Percentiles rank a stretch among this genome's conserved stretches.
Conservation (phyloP, 1,140 invertebrate species). For the Cotesia typhae region DNA sequence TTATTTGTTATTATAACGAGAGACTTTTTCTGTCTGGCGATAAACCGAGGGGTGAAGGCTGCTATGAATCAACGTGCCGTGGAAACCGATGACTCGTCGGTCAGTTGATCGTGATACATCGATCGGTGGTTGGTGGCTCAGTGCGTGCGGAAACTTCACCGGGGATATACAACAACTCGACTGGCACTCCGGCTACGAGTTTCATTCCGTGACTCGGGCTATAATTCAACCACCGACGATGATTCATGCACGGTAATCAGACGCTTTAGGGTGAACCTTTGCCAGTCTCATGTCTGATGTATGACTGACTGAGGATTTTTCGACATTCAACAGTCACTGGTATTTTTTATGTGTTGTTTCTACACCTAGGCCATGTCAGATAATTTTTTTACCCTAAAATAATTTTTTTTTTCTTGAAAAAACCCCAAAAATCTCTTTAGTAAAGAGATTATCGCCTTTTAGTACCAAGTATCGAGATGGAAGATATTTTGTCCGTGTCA, state of each 20-base stretch:
- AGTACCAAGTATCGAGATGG: too few relatives aligned
- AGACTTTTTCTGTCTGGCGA: too few relatives aligned
- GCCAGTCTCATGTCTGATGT: conserved; percentile 1
- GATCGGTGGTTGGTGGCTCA: conserved; percentile 16
- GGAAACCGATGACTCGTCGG: conserved; percentile 33
- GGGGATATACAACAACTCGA: conserved; percentile 1
- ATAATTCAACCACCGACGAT: conserved; percentile 19
- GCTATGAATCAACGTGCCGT: conserved; percentile 28
- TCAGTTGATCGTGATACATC: conserved; percentile 34
- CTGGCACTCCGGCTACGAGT: neutral
- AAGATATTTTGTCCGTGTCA: too few relatives aligned
- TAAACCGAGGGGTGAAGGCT: neutral
- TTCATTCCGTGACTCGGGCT: conserved; percentile 26
- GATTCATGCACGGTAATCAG: conserved; percentile 36
- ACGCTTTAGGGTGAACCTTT: conserved; percentile 29
- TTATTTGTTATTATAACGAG: too few relatives aligned
- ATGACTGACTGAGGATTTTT: conserved; percentile 23
- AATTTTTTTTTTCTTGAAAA: too few relatives aligned
- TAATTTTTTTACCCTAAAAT: too few relatives aligned
- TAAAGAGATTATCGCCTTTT: too few relatives aligned
- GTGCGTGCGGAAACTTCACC: conserved; percentile 23
- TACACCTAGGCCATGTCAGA: neutral
- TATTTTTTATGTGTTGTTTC: neutral
- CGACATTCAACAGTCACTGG: conserved; percentile 1
- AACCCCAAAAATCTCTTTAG: too few relatives aligned